A percentile compares a stretch with the other conserved stretches of the same genome.
Evolutionary conservation across 2,888 invertebrate species (phyloP).

Genomic region (Trissonchulus latispiculum): DNA sequence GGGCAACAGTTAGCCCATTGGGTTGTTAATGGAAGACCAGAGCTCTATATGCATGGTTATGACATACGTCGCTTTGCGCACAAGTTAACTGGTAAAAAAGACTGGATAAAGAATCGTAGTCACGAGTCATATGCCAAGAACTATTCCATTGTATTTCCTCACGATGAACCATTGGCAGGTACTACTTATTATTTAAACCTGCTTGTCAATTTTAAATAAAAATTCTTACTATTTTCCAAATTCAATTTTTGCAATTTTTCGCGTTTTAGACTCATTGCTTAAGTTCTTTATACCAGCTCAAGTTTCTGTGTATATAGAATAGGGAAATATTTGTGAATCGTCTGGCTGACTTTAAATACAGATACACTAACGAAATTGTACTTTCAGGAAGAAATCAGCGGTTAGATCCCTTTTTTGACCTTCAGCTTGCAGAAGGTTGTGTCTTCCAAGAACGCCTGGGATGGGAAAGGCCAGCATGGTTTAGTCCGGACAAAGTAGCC

Average conservation of each 20-base stretch:
- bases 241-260: too few species aligned
- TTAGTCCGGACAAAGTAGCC: not conserved
- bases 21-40: conserved; percentile 69
- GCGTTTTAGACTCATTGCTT: too few species aligned
- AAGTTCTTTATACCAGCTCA: too few species aligned
- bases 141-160: conserved; percentile 47
- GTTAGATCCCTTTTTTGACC: conserved; percentile 59
- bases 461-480: conserved; percentile 72
- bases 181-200: too few species aligned
- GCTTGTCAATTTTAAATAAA: too few species aligned
- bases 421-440: conserved; percentile 64
- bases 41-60: conserved; percentile 71
- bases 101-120: conserved; percentile 69
- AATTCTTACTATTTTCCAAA: too few species aligned
- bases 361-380: too few species aligned
- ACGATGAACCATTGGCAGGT: conserved; percentile 71
- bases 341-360: too few species aligned
- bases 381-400: conserved; percentile 55
- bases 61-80: conserved; percentile 69
- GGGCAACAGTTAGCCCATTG: conserved; percentile 73
- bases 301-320: too few species aligned
- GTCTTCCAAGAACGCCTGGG: conserved; percentile 78
- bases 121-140: conserved; percentile 65
- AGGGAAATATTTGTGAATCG: too few species aligned
- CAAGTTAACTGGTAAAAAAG: conserved; percentile 56